Evolutionary conservation across 1,140 invertebrate genomes (phyloP).

Genomic region (Dryas iulia): DNA sequence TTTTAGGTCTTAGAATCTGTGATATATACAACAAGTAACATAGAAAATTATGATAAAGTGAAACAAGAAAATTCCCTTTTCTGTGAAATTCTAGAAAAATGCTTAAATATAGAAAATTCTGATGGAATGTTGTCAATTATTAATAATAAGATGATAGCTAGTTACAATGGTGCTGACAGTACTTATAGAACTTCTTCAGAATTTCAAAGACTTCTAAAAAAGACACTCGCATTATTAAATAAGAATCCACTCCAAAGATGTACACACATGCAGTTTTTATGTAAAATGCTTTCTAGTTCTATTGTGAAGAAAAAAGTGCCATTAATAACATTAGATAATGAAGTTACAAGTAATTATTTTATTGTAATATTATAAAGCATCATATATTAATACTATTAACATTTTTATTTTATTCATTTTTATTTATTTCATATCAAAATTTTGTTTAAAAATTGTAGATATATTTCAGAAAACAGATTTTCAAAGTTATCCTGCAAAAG

Average conservation of each 20-base stretch:
- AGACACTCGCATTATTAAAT: slow-evolving; percentile 31
- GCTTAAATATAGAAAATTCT: slow-evolving; percentile 39
- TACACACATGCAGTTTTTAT: slow-evolving; percentile 45
- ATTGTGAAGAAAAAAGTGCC: slow-evolving; percentile 39
- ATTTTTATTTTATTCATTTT: too few relatives aligned
- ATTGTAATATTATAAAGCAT: neutral
- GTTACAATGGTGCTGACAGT: slow-evolving; percentile 34
- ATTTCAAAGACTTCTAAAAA: slow-evolving; percentile 38
- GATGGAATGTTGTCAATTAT: slow-evolving; percentile 46
- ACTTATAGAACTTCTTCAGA: slow-evolving; percentile 36
- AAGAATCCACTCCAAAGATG: slow-evolving; percentile 44
- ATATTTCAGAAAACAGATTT: neutral
- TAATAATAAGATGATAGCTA: slow-evolving; percentile 36
- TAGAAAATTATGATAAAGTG: slow-evolving; percentile 20
- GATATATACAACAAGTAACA: slow-evolving; percentile 10
- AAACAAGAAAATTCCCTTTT: slow-evolving; percentile 31
- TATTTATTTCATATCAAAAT: neutral
- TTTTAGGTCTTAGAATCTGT: slow-evolving; percentile 15
- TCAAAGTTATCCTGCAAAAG: neutral
- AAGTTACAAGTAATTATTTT: slow-evolving; percentile 31
- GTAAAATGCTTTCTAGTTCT: slow-evolving; percentile 37
- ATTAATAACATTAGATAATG: slow-evolving; percentile 42
- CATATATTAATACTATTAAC: too few relatives aligned
- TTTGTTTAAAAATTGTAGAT: neutral
- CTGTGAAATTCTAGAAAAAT: slow-evolving; percentile 43